phyloP scores from a whole-genome alignment of 2,797 vertebrate genomes.

The Botia kubotai region DNA sequence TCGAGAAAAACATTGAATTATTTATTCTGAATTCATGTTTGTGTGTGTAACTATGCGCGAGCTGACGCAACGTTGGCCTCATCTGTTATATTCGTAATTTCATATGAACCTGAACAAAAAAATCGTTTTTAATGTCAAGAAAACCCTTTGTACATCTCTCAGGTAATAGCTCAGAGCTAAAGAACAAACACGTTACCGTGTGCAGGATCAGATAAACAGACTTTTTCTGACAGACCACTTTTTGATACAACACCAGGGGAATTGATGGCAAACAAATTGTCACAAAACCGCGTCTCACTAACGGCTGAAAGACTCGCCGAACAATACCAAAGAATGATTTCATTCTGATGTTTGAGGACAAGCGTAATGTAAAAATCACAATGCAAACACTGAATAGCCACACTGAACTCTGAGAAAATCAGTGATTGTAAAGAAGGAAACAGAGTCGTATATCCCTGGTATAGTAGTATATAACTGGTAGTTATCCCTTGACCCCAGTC shows the following conservation, averaged over 20 bases:
- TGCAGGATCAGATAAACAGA: slow-evolving; percentile 12
- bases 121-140: neutral
- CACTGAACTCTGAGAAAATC: neutral
- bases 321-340: neutral
- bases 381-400: neutral
- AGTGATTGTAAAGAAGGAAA: no score
- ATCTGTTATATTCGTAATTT: slow-evolving; percentile 24
- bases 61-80: slow-evolving; percentile 25
- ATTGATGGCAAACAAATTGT: neutral
- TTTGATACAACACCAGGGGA: neutral
- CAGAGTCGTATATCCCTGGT: no score
- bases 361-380: no score
- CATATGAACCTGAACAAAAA: neutral
- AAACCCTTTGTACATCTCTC: neutral
- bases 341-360: neutral
- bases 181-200: neutral
- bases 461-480: no score
- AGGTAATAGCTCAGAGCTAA: slow-evolving; percentile 13
- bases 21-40: slow-evolving; percentile 12
- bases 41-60: neutral
- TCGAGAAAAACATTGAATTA: slow-evolving; percentile 28
- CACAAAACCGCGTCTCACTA: slow-evolving; percentile 3
- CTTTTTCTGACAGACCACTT: neutral
- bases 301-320: slow-evolving; percentile 6
- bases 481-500: no score